Base-by-base conservation (phyloP, 2,113 vertebrate species). In the Solea senegalensis region DNA sequence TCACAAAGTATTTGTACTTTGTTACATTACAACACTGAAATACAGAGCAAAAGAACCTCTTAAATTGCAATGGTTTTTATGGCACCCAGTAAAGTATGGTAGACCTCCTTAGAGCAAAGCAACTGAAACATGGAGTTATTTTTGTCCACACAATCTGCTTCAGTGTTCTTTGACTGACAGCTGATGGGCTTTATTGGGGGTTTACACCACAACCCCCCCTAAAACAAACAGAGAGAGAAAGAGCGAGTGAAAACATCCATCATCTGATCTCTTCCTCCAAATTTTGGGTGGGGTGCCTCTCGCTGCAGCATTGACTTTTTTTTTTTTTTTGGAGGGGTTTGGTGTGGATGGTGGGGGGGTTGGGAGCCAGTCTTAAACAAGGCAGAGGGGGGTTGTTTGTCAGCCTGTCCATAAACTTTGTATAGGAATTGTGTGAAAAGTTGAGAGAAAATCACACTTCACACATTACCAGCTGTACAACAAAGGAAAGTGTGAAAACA, bases 271-370 rank as follows among this genome's bases (percentile, higher is more conserved):
- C 46, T 57, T 79, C 72, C 57, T 75, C 45, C 50, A 55, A 75
- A 74, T 82, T 85, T 83, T 88, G 89, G 86, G 90, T 85, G 88
- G 77, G 87, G 86, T 89, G 76, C 74, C 57, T 79, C 70, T 73
- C 61, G 41, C 81, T 87, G 84, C 72, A 65, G 63, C 74, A 73
- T 69, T 78, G 69, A 57, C 76, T 59, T 54, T 48, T 46, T 48
- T 4, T 13, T 59, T 54, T 48, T 46, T 48, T 4, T 13, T 63
- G 48, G 51, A 45, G 60, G 72, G 65, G 61, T 61, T 50, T 65
- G 55, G 40, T 74, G 62, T 78, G 28, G 68, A 57, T 60, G 73
- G 74, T 86, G 83, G 81, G 11, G 85, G 88, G 86, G 84, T 62
- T 69, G 83, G 82, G 71, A 69, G 78, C 67, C 69, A 50, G 81